Base-by-base conservation (phyloP, 37 sponge, comb jelly and placozoan genomes). In the Mnemiopsis leidyi region DNA sequence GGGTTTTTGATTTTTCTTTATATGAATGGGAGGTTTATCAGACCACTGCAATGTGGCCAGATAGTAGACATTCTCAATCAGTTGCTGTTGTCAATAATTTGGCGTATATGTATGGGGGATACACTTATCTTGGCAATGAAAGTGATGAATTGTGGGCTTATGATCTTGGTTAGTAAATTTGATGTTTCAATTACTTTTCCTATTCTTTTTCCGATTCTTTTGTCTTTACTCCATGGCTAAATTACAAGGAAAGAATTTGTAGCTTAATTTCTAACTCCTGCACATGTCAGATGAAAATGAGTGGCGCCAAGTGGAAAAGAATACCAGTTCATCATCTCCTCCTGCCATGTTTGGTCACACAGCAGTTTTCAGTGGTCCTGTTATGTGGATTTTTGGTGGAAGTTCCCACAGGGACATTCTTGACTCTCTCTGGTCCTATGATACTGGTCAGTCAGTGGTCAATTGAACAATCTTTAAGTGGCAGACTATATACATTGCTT, bases 1-100 rank as follows among this genome's bases (percentile, higher is more conserved):
- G 90, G 90, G 90, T 85, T 23, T 85, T 85, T 85, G 90, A 85
- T 39, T 85, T 85, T 37, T 9, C 33, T 37, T 13, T 85, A 23
- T 85, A 39, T 39, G 90, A 85, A 40, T 85, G 90, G 90, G 40
- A 38, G 23, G 3, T 1, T 0, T 85, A 85, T 40, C 24, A 85
- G 29, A 20, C 61, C 23, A 61, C 3, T 26, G 90, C 38, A 23
- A 23, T 9, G 2, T 38, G 90, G 40, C 90, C 90, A 24, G 0
- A 2, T 0, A 85, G 39, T 25, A n/a, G 90, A 39, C 90, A 85
- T 25, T 85, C 90, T 39, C 90, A 85, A 18, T 40, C 61, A 3
- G 20, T 40, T 0, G 39, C 29, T 39, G 26, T 40, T 9, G 25
- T 40, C 20, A 40, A 38, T 38, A 37, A 40, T 18, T 0, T 0